These are phyloP conservation scores for Elegia similella DNA, from an alignment of 2,888 invertebrate genomes.

Conservation along the genomic window DNA sequence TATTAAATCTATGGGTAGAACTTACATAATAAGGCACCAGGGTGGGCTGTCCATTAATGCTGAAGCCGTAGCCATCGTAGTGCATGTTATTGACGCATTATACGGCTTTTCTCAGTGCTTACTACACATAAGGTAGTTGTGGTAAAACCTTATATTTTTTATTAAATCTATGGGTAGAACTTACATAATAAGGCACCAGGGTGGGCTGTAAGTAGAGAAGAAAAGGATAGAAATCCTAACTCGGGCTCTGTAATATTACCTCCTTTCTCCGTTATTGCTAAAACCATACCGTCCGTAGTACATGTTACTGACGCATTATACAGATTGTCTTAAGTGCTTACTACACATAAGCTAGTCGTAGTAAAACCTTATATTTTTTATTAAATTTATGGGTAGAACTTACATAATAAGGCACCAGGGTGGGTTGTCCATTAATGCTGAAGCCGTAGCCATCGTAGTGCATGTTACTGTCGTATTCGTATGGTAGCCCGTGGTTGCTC, in stretches of 20 bases:
- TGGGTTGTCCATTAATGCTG: constrained; percentile 13
- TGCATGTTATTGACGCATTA: constrained; percentile 19
- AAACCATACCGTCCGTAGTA: no score
- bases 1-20: background rate
- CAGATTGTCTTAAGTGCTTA: no score
- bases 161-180: background rate
- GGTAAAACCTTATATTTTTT: no score
- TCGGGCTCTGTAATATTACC: no score
- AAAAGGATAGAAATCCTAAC: no score
- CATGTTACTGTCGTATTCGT: constrained; percentile 19
- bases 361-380: background rate
- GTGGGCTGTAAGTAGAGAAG: no score
- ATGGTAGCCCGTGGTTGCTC: constrained; percentile 15
- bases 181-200: no score
- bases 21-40: constrained; percentile 16
- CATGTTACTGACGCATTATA: no score
- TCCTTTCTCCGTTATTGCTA: no score
- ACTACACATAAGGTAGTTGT: no score
- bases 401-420: constrained; percentile 16
- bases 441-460: constrained; percentile 15
- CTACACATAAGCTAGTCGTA: no score
- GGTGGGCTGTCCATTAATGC: constrained; percentile 12
- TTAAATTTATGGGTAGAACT: background rate
- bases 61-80: constrained; percentile 13
- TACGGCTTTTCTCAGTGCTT: no score